phyloP scores from a whole-genome alignment of 1,140 invertebrate species.

The Bombus impatiens region DNA sequence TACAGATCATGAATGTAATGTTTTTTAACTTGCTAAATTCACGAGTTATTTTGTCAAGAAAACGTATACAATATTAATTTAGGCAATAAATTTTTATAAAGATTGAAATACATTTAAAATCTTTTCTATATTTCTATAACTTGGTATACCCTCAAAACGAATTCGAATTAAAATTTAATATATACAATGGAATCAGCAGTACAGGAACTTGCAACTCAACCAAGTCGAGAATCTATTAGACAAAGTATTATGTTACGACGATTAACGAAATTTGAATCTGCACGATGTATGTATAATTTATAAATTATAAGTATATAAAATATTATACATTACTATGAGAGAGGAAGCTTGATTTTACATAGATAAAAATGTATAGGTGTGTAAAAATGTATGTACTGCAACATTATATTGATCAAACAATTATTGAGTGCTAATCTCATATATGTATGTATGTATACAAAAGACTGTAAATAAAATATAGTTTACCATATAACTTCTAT shows the following conservation, averaged over 20 bases:
- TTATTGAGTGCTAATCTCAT: background rate
- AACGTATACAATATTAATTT: slow-evolving; percentile 14
- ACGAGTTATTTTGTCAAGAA: slow-evolving; percentile 16
- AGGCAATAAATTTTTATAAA: slow-evolving; percentile 34
- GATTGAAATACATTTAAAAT: background rate
- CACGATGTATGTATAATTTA: slow-evolving; percentile 49
- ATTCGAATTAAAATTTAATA: slow-evolving; percentile 7
- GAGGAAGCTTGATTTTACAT: background rate
- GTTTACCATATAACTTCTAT: background rate
- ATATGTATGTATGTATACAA: background rate
- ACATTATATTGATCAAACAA: slow-evolving; percentile 68
- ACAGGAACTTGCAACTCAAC: background rate
- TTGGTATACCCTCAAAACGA: background rate
- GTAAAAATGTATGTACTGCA: slow-evolving; percentile 11
- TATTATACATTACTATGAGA: slow-evolving; percentile 22
- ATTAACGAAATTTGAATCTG: slow-evolving; percentile 19
- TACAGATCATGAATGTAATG: slow-evolving; percentile 14
- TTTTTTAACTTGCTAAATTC: slow-evolving; percentile 32
- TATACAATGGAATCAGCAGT: background rate
- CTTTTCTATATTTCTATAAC: background rate
- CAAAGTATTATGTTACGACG: slow-evolving; percentile 16
- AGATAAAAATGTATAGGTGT: slow-evolving; percentile 22
- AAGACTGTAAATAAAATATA: background rate
- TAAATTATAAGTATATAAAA: background rate
- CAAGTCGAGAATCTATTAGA: slow-evolving; percentile 9